Evolutionary conservation across 2,797 vertebrate genomes (phyloP).

Genomic region (Alectoris magna): DNA sequence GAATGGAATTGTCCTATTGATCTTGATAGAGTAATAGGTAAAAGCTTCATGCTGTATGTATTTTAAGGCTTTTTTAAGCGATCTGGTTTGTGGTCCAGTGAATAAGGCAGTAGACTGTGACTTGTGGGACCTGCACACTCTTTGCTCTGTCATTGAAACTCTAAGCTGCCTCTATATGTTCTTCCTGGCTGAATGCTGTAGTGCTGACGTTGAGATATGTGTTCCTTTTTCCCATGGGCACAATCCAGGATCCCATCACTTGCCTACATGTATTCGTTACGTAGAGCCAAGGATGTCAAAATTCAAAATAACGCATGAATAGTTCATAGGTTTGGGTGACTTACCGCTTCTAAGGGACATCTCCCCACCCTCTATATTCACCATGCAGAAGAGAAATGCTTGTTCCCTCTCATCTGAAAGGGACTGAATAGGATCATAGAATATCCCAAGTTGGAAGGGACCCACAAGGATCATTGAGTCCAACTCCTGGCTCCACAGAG

Average conservation of each 20-base stretch:
- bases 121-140: not conserved
- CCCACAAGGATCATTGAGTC: not conserved
- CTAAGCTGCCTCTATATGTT: not conserved
- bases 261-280: not conserved
- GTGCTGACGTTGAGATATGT: not conserved
- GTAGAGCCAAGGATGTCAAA: not conserved
- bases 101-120: not conserved
- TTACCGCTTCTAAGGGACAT: not conserved
- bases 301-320: not conserved
- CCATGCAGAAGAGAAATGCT: not conserved
- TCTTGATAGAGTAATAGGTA: constrained; percentile 10
- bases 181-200: not conserved
- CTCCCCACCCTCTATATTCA: not conserved
- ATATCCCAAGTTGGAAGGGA: not conserved
- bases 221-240: not conserved
- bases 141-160: constrained; percentile 50
- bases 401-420: not conserved
- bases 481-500: not conserved
- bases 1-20: constrained; percentile 24
- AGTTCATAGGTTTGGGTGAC: not conserved
- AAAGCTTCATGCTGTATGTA: constrained; percentile 33
- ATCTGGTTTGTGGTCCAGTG: not conserved
- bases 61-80: constrained; percentile 34
- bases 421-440: not conserved
- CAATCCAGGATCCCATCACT: not conserved